Evolutionary conservation across 2,797 vertebrate species (phyloP), one percentile per base, ranked within the genome.

Genomic region (Champsocephalus gunnari): DNA sequence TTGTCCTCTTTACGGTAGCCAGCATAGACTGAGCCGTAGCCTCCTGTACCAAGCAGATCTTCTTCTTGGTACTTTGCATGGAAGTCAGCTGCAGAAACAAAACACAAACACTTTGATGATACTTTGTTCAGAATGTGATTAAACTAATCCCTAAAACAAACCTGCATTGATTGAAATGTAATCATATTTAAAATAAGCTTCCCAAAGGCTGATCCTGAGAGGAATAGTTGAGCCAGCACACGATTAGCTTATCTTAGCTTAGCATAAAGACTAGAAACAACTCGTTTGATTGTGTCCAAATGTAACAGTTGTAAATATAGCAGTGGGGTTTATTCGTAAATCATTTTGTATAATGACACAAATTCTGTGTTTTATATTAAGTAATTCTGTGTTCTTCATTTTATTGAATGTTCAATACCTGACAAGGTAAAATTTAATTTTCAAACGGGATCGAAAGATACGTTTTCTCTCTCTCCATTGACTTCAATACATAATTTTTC

Each of bases 1-100:
- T 67, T 56, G 65, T 67, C 24, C 0, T n/a, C 43, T 38, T 9
- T 57, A 24, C 66, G 12, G 12, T 67, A 6, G 4, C 66, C 66
- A 68, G 66, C 28, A 57, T 34, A 68, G 4, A 68, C 66, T 0
- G 24, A 13, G 1, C 53, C 66, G 3, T 8, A 67, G 66, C 53
- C 28, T 57, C 66, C 66, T 47, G 5, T 1, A 14, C 17, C 44
- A 4, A 67, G 54, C 12, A 28, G 17, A 19, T 34, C 4, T 28
- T 7, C 24, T 13, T 48, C 16, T 4, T 34, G 2, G 5, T 67
- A 67, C 3, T 13, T 67, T 12, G 24, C 11, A 4, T 19, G 12
- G 21, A 67, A 67, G 4, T 12, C 44, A 21, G 8, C 66, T 68
- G 54, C 14, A 55, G 51, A 45, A 55, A 45, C 3, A 45, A 55